phyloP scores from a whole-genome alignment of 2,888 invertebrate genomes.

The Calameuta idolon region DNA sequence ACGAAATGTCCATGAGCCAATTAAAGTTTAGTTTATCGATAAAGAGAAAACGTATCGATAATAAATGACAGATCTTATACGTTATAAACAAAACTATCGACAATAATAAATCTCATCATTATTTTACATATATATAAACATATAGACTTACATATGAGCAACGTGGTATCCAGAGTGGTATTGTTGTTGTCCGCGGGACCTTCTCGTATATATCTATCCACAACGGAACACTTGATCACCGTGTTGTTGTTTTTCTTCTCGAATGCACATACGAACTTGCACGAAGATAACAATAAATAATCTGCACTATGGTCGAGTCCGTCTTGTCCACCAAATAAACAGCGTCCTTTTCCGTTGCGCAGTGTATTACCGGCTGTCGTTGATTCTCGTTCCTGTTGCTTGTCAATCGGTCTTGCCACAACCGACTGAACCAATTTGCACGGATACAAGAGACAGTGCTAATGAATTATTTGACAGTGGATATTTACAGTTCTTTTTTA shows the following conservation, averaged over 20 bases:
- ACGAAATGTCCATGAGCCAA: background rate
- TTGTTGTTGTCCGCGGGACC: slow-evolving; percentile 60
- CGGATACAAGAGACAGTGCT: background rate
- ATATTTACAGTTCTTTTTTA: no score
- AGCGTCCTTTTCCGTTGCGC: background rate
- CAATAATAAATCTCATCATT: background rate
- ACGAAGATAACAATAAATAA: background rate
- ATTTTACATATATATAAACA: background rate
- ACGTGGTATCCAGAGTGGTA: slow-evolving; percentile 57
- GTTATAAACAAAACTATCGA: background rate
- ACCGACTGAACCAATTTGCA: background rate
- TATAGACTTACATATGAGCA: slow-evolving; percentile 63
- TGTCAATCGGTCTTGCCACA: background rate
- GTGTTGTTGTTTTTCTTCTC: slow-evolving; percentile 12
- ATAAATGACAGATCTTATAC: background rate
- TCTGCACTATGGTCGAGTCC: background rate
- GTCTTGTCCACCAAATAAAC: background rate
- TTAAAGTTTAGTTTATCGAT: background rate
- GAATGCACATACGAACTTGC: slow-evolving; percentile 23
- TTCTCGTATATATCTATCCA: slow-evolving; percentile 61
- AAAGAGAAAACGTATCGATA: background rate
- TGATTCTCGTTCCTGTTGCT: background rate
- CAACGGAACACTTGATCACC: slow-evolving; percentile 51
- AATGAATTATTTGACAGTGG: background rate
- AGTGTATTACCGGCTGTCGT: background rate